Conservation (phyloP, 2,888 invertebrate species). For the Harpalus rubripes region DNA sequence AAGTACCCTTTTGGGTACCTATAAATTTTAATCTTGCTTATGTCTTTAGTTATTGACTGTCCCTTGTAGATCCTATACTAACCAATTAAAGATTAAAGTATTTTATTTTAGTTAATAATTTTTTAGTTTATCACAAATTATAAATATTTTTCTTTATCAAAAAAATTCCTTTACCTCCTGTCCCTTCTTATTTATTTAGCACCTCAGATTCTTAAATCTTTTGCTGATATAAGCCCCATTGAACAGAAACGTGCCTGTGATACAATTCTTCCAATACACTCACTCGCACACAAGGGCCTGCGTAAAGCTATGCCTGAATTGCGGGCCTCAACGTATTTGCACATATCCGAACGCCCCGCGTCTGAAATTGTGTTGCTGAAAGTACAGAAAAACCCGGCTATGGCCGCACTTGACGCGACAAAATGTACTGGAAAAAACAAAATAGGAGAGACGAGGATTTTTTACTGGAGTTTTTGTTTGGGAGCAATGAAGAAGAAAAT, state of each 20-base stretch:
- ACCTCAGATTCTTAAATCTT: conserved; percentile 11
- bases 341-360: background rate
- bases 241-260: background rate
- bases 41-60: too few relatives aligned
- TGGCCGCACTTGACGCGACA: conserved; percentile 10
- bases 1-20: too few relatives aligned
- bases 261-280: background rate
- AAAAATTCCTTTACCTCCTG: too few relatives aligned
- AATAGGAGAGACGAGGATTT: background rate
- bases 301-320: conserved; percentile 5
- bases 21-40: too few relatives aligned
- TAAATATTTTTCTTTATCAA: too few relatives aligned
- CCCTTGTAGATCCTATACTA: too few relatives aligned
- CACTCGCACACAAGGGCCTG: background rate
- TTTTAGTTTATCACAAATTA: too few relatives aligned
- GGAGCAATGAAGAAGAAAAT: too few relatives aligned
- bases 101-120: too few relatives aligned
- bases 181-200: conserved; percentile 9
- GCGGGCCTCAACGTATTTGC: conserved; percentile 1
- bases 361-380: background rate
- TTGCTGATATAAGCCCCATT: background rate
- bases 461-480: background rate
- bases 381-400: conserved; percentile 27
- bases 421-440: conserved; percentile 43
- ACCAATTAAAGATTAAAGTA: too few relatives aligned